A percentile compares a stretch with the other conserved stretches of the same genome.
Evolutionary conservation across 2,113 vertebrate genomes (phyloP).

Genomic region (Recurvirostra avosetta): DNA sequence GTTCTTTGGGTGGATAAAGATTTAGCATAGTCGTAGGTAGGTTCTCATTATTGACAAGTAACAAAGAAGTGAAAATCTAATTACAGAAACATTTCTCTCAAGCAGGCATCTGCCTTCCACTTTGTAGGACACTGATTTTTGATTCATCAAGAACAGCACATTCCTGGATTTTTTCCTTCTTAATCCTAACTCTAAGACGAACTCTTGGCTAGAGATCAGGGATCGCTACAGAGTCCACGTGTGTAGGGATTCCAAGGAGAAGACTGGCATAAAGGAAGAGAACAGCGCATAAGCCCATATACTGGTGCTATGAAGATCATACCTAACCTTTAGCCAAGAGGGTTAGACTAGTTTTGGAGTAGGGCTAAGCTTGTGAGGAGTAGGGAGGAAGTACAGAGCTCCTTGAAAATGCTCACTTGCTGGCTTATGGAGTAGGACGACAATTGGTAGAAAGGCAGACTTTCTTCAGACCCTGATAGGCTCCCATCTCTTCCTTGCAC

Average conservation of each 20-base stretch:
- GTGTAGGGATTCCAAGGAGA: not conserved
- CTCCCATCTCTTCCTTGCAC: not conserved
- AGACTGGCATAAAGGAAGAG: not conserved
- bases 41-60: not conserved
- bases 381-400: not conserved
- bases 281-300: not conserved
- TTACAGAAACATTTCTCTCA: not conserved
- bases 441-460: not conserved
- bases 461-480: not conserved
- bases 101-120: not conserved
- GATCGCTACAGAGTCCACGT: not conserved
- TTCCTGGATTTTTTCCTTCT: not conserved
- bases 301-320: not conserved
- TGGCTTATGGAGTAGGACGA: not conserved
- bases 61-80: not conserved
- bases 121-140: not conserved
- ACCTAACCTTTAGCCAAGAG: not conserved
- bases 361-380: not conserved
- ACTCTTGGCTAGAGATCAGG: not conserved
- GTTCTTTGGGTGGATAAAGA: not conserved
- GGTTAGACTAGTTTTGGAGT: not conserved
- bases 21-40: not conserved
- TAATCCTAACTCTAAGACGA: not conserved
- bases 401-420: not conserved
- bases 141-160: not conserved